Base-by-base conservation (phyloP, 2,797 vertebrate species). In the Danio choprae region DNA sequence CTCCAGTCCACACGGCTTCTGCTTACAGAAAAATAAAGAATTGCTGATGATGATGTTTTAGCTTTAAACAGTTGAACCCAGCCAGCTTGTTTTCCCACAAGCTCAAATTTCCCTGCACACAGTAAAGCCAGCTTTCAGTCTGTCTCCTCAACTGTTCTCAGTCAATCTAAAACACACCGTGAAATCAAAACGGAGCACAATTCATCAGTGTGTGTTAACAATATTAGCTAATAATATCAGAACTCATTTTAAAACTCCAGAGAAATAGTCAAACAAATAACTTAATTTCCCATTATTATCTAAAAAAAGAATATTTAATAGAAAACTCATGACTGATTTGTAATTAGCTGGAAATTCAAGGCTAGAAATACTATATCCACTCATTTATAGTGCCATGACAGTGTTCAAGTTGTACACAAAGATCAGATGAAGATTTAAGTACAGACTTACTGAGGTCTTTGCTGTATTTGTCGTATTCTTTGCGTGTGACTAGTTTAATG, bases 361-460 rank as follows among this genome's bases (percentile, higher is more conserved):
- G 1, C 4, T 16, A n/a, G 4, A 62, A 62, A 62, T n/a, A n/a
- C 5, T 40, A n/a, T 2, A n/a, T 11, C 9, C 4, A 11, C 16
- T 62, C 5, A n/a, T 62, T 62, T 9, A 10, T 40, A n/a, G 51
- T 43, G 29, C 20, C 9, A 1, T 43, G 29, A 46, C 70, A 56
- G 51, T 6, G 15, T 22, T 22, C 5, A 15, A 41, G 15, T 12
- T 36, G n/a, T 48, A 43, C 18, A n/a, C 10, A 60, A 48, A 50
- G 12, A 29, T 16, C 16, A 50, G 58, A 18, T 36, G 22, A 9
- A 10, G 5, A 41, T 11, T 8, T 13, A 40, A 38, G 13, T n/a
- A 15, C 4, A 55, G 43, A 92, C 93, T 95, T 83, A 98, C 96
- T 94, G 71, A 95, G 89, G 86, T 95, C 94, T 91, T 92, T 94